Base-by-base conservation (phyloP, 92 coral and sea anemone genomes). In the Bergia puertoricense region DNA sequence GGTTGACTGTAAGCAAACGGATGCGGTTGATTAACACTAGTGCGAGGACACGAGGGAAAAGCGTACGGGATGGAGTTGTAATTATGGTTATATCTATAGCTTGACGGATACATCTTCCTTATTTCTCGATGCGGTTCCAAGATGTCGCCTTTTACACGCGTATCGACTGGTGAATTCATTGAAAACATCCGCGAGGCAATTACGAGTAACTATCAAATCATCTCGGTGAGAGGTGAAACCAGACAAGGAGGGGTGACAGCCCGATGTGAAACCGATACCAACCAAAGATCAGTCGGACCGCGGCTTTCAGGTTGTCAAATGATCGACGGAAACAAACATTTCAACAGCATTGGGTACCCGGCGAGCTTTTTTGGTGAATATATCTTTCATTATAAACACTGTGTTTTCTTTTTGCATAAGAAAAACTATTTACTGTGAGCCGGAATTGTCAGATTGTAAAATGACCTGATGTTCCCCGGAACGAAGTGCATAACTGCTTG, bases 201-300 rank as follows among this genome's bases (percentile, higher is more conserved):
- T 84, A 84, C 38, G 66, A 44, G 79, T 50, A 30, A 30, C 87
- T 84, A 73, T 69, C 87, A 84, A 84, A 30, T 68, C 87, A 79
- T 84, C 87, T 84, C 87, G 87, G 78, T 84, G 87, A 84, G 87
- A 84, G 87, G 87, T 46, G 87, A 82, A 82, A 51, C 77, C 66
- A 71, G 87, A 71, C 87, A 69, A 30, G 85, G 87, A 84, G 79
- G 44, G 86, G 77, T 83, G 86, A 83, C 86, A 83, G 86, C 30
- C 86, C 74, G 77, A 37, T 69, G 66, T 90, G 98, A 93, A 95
- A 93, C 88, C 80, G 96, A 95, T 92, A 91, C 94, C 81, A 72
- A 74, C 90, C 91, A 88, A 46, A 84, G 78, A 84, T 84, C 96
- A 93, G 89, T 93, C 91, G 86, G 79, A 88, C 96, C 96, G 96